These are phyloP conservation scores for Lepilemur ruficaudatus DNA, from an alignment of 2,797 vertebrate species.

Conservation along the genomic window DNA sequence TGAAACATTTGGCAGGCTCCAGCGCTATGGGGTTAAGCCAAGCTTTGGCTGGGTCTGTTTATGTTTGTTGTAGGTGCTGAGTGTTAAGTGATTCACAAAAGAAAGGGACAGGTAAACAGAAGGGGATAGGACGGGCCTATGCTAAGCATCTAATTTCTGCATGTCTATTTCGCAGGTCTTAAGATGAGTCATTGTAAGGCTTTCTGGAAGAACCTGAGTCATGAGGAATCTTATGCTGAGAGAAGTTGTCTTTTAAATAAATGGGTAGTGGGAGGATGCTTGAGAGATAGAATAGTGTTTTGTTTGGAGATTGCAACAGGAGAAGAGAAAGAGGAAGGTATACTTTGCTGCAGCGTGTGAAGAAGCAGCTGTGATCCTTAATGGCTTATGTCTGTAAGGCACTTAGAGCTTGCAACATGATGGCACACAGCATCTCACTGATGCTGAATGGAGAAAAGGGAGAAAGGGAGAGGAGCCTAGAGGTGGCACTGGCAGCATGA, in stretches of 20 bases:
- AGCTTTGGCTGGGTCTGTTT: not conserved
- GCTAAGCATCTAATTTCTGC: slow-evolving; percentile 7
- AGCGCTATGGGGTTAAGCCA: not conserved
- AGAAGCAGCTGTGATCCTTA: not conserved
- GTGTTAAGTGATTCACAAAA: slow-evolving; percentile 59
- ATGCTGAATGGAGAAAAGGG: not conserved
- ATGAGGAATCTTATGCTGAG: slow-evolving; percentile 11
- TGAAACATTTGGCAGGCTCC: not conserved
- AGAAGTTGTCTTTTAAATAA: not conserved
- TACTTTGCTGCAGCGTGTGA: not conserved
- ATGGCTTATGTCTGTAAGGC: not conserved
- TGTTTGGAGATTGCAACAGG: not conserved
- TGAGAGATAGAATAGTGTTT: not conserved
- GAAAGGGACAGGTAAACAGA: slow-evolving; percentile 20
- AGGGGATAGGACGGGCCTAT: not conserved
- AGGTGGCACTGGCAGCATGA: not conserved
- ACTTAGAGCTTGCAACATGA: not conserved
- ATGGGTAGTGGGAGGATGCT: not conserved
- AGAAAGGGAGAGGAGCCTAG: not conserved
- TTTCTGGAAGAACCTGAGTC: slow-evolving; percentile 59
- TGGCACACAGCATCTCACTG: not conserved
- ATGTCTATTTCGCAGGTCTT: slow-evolving; percentile 11
- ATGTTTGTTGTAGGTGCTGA: slow-evolving; percentile 9
- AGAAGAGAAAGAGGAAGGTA: not conserved
- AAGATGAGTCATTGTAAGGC: slow-evolving; percentile 42